Conservation (phyloP, 2,888 invertebrate genomes). For the Agrochola lota region DNA sequence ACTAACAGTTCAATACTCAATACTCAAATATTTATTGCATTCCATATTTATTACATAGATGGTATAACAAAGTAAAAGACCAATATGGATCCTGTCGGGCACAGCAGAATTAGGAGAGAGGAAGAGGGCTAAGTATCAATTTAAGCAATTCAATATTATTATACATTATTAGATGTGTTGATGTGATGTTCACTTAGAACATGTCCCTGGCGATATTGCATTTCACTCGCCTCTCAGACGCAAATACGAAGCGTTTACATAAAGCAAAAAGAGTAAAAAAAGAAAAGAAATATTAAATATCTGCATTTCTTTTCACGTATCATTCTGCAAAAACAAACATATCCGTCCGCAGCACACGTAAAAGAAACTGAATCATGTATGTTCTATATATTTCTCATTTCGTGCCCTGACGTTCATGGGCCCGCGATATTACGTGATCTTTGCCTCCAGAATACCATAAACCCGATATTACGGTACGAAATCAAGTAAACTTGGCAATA, state of each 20-base stretch:
- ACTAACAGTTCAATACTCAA: too few species aligned
- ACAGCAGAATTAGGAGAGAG: too few species aligned
- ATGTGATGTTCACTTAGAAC: background rate
- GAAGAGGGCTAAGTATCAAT: too few species aligned
- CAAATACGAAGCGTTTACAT: background rate
- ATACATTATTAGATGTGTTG: too few species aligned
- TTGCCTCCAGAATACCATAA: conserved; percentile 38
- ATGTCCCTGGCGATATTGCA: background rate
- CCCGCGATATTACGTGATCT: conserved; percentile 49
- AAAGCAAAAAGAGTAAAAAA: conserved; percentile 16
- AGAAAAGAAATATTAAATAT: conserved; percentile 25
- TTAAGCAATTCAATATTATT: too few species aligned
- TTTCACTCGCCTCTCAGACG: background rate
- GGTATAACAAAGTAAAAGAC: too few species aligned
- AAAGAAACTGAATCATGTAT: conserved; percentile 34
- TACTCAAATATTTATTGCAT: too few species aligned
- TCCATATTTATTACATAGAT: too few species aligned
- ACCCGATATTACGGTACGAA: conserved; percentile 37
- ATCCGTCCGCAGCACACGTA: conserved; percentile 7
- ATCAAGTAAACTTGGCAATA: conserved; percentile 48
- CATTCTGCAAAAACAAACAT: conserved; percentile 34
- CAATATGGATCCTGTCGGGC: too few species aligned
- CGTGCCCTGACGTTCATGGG: conserved; percentile 39
- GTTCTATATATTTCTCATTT: conserved; percentile 19
- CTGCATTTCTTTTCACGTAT: conserved; percentile 17